phyloP scores from a whole-genome alignment of 2,113 vertebrate genomes.

The Amphilophus citrinellus region DNA sequence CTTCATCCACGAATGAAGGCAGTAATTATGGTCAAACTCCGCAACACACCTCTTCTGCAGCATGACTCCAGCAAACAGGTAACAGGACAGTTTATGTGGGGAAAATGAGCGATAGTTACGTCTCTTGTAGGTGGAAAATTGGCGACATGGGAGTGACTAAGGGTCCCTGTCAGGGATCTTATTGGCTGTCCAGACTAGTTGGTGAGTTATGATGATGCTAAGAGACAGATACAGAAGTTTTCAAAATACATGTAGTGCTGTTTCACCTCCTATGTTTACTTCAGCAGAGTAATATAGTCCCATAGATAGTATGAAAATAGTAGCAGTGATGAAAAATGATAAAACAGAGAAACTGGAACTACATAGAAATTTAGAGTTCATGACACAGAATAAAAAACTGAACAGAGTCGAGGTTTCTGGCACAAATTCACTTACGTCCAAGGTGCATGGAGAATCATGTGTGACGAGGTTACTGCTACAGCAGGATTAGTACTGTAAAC shows the following conservation, averaged over 20 bases:
- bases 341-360: background rate
- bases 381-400: background rate
- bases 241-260: background rate
- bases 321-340: too few species aligned
- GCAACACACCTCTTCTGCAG: slow-evolving; percentile 35
- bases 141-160: background rate
- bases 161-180: background rate
- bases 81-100: background rate
- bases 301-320: background rate
- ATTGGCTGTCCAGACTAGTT: background rate
- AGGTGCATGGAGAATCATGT: too few species aligned
- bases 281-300: background rate
- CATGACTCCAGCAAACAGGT: slow-evolving; percentile 66
- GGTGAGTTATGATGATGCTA: background rate
- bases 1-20: slow-evolving; percentile 71
- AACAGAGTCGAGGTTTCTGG: too few species aligned
- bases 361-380: background rate
- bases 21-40: slow-evolving; percentile 65
- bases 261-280: background rate
- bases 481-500: too few species aligned
- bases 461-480: too few species aligned
- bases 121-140: background rate
- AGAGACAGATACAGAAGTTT: background rate
- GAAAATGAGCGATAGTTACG: background rate
- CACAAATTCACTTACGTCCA: too few species aligned